Conservation (phyloP, 1,140 invertebrate species). For the Carposina sasakii region DNA sequence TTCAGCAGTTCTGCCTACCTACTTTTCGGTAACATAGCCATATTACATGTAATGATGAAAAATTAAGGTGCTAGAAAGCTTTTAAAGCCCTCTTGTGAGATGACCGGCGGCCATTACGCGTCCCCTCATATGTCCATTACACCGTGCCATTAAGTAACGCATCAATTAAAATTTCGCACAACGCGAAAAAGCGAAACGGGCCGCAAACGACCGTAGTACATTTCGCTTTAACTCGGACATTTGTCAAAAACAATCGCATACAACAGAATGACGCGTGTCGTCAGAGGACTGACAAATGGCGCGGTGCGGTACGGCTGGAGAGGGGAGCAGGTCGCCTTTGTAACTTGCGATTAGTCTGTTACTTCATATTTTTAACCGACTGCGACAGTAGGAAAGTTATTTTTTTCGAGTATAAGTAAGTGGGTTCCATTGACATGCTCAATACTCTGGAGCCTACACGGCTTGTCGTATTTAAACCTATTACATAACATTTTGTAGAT, state of each 20-base stretch:
- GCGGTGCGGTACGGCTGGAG: conserved; percentile 21
- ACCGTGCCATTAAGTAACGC: conserved; percentile 3
- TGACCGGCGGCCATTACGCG: conserved; percentile 10
- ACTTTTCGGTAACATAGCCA: no score
- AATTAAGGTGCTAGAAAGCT: conserved; percentile 12
- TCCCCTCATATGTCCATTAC: conserved; percentile 2
- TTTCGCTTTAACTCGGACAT: conserved; percentile 50
- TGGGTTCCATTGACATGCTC: no score
- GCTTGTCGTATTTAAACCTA: no score
- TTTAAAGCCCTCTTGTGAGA: conserved; percentile 16
- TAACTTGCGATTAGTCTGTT: no score
- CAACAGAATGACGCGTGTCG: conserved; percentile 54
- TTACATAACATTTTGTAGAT: no score
- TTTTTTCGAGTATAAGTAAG: no score
- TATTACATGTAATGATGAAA: conserved; percentile 20
- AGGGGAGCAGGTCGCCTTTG: no score
- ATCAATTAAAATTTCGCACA: conserved; percentile 17
- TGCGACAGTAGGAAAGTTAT: no score
- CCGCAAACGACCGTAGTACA: conserved; percentile 44
- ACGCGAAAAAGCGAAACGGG: conserved; percentile 13
- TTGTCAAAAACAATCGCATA: conserved; percentile 61
- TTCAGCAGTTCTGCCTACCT: no score
- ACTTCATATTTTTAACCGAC: no score
- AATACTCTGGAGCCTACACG: no score
- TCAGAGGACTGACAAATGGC: conserved; percentile 36